Percentiles rank a stretch among this genome's conserved stretches.
Conservation (phyloP, 1,140 invertebrate genomes). For the Tenebrio molitor region DNA sequence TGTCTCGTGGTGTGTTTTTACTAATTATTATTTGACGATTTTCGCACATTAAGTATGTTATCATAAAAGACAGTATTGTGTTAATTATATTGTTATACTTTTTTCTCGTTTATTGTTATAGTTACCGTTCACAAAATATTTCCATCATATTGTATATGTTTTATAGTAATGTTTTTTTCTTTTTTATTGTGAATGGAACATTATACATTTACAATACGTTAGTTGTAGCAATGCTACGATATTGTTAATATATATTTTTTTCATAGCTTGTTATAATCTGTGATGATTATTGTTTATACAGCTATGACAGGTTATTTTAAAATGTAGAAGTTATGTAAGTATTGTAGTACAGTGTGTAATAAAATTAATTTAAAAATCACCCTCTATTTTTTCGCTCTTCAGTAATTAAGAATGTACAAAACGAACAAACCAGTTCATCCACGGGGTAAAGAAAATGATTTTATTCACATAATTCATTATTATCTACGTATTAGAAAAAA, state of each 20-base stretch:
- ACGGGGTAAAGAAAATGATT: too few species aligned
- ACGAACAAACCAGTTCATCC: too few species aligned
- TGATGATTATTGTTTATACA: conserved; percentile 60
- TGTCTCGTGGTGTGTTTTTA: conserved; percentile 36
- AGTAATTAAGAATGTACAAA: too few species aligned
- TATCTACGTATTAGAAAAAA: too few species aligned
- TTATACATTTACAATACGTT: conserved; percentile 34
- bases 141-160: conserved; percentile 20
- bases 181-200: conserved; percentile 35
- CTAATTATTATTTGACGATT: conserved; percentile 39
- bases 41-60: conserved; percentile 50
- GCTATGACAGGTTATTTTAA: conserved; percentile 58
- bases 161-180: conserved; percentile 23
- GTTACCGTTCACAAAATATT: conserved; percentile 40
- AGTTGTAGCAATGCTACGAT: conserved; percentile 40
- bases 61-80: conserved; percentile 56
- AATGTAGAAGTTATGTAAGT: conserved; percentile 48
- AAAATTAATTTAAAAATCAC: conserved; percentile 47
- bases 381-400: conserved; percentile 4
- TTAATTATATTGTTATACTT: conserved; percentile 44
- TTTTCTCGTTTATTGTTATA: conserved; percentile 32
- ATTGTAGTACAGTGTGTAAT: conserved; percentile 59
- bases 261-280: conserved; percentile 60
- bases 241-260: conserved; percentile 52
- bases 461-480: too few species aligned